Percentiles rank a stretch among this genome's conserved stretches.
These are phyloP conservation scores for Pseudolaguvia tuberculata DNA, from an alignment of 2,113 vertebrate species.

Conservation along the genomic window DNA sequence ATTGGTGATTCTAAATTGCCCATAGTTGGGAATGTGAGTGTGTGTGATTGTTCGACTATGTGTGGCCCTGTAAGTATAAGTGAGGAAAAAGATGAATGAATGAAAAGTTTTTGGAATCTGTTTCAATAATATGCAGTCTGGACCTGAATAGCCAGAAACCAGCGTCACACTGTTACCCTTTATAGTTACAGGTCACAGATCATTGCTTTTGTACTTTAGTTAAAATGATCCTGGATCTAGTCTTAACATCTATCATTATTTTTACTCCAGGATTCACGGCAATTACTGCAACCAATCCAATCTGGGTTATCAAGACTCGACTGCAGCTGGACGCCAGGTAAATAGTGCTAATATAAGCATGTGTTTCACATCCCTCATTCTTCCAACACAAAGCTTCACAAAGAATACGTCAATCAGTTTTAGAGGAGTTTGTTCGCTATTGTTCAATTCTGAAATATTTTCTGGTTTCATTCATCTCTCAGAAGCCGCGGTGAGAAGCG, in stretches of 20 bases:
- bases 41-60: too few relatives aligned
- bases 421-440: neutral
- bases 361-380: neutral
- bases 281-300: constrained; percentile 95
- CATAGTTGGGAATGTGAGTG: too few relatives aligned
- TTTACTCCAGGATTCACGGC: constrained; percentile 90
- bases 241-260: constrained; percentile 52
- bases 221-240: neutral
- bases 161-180: neutral
- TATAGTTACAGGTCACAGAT: neutral
- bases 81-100: too few relatives aligned
- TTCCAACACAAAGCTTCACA: neutral
- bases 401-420: neutral
- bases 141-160: neutral
- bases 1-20: too few relatives aligned
- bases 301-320: constrained; percentile 97
- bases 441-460: neutral
- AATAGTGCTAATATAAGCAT: constrained; percentile 10
- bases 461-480: neutral
- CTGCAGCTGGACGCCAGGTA: constrained; percentile 96
- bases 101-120: too few relatives aligned
- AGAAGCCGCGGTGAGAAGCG: constrained; percentile 87
- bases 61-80: too few relatives aligned
- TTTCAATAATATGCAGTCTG: neutral
- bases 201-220: neutral